Percentiles rank a stretch among this genome's conserved stretches.
These are phyloP conservation scores for Erythrolamprus reginae DNA, from an alignment of 2,113 vertebrate genomes.

Conservation along the genomic window DNA sequence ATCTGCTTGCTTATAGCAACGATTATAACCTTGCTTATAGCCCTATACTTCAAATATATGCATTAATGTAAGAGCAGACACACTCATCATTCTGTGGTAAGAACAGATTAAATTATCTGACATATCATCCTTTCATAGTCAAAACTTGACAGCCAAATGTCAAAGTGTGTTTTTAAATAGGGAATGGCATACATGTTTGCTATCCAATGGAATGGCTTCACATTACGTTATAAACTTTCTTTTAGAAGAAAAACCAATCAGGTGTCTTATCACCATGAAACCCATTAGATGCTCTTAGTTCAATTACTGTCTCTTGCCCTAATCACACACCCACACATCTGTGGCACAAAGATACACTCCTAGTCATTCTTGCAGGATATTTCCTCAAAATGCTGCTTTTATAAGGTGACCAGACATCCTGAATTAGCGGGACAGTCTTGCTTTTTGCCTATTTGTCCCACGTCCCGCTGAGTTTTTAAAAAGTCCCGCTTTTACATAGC, in stretches of 20 bases:
- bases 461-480: too few species aligned
- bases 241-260: neutral
- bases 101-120: neutral
- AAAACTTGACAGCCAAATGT: neutral
- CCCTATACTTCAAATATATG: neutral
- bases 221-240: neutral
- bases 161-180: neutral
- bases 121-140: neutral
- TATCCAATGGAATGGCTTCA: neutral
- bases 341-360: neutral
- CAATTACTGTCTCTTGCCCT: neutral
- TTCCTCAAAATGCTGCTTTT: neutral
- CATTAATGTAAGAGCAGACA: neutral
- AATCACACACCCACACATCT: neutral
- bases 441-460: too few species aligned
- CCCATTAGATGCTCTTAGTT: neutral
- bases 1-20: too few species aligned
- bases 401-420: too few species aligned
- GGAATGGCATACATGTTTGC: neutral
- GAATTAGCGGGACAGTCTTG: too few species aligned
- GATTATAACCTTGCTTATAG: neutral
- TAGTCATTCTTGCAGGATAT: neutral
- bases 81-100: neutral
- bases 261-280: neutral
- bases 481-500: too few species aligned